A percentile compares a stretch with the other conserved stretches of the same genome.
Conservation (phyloP, 2,888 invertebrate species). For the Polydrusus cervinus region DNA sequence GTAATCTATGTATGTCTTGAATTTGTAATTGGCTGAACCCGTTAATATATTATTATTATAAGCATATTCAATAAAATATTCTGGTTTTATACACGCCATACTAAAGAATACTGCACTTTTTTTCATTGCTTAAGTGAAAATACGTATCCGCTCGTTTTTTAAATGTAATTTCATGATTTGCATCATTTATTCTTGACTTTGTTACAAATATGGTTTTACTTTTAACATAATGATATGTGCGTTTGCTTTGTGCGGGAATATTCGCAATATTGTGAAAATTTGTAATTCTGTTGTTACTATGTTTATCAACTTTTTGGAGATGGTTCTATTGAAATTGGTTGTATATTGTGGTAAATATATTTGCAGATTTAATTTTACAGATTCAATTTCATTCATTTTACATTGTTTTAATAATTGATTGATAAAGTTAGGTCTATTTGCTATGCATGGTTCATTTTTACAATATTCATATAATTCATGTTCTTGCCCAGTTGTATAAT, state of each 20-base stretch:
- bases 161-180: conserved; percentile 1
- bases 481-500: too few relatives aligned
- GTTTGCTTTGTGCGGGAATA: neutral
- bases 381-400: too few relatives aligned
- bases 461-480: too few relatives aligned
- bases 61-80: neutral
- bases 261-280: neutral
- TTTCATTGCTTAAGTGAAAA: conserved; percentile 18
- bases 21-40: too few relatives aligned
- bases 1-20: too few relatives aligned
- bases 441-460: too few relatives aligned
- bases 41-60: too few relatives aligned
- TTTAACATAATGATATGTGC: neutral
- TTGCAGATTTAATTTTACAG: too few relatives aligned
- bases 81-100: too few relatives aligned
- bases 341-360: conserved; percentile 18
- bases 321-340: neutral
- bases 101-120: too few relatives aligned
- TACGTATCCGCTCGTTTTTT: neutral
- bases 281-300: neutral
- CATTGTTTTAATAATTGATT: too few relatives aligned
- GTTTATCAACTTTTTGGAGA: neutral
- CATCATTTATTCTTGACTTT: conserved; percentile 8
- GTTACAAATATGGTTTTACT: neutral
- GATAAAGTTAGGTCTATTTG: too few relatives aligned